Base-by-base conservation (phyloP, 2,797 vertebrate genomes). In the Halcyon leucocephala region DNA sequence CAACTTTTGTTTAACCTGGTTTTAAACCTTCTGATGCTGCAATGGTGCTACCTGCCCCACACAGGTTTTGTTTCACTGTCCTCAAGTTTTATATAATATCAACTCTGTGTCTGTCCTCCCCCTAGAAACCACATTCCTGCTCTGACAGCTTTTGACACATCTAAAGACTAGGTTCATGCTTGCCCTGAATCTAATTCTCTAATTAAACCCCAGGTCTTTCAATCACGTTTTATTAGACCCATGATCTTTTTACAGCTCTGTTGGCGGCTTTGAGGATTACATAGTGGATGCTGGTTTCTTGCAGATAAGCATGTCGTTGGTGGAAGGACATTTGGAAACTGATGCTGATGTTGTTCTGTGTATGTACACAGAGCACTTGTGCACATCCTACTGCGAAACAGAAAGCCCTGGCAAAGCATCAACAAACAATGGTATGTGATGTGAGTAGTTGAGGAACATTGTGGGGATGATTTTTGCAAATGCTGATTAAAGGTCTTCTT, bases 251-350 rank as follows among this genome's bases (percentile, higher is more conserved):
- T 37, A 33, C 1, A 9, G 7, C 42, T 85, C 31, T 64, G 19
- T 52, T 89, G 44, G 20, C 37, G 81, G 21, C 42, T 76, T 82
- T 83, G 65, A 89, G n/a, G 71, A 74, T 84, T 58, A 76, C 62
- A 28, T 22, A 62, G 51, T 14, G 76, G 73, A 3, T 62, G 31
- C 62, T 87, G 49, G 2, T 87, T 89, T 95, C 69, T 95, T 90
- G 48, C 62, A 95, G 87, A 90, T 80, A 93, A 94, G 52, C 72
- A 60, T 90, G 78, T 92, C 6, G 4, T 17, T 79, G 54, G 71
- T 78, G 91, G 86, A 76, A 94, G 77, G 77, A 64, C 77, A 14
- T 91, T 80, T 95, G 92, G 88, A 46, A 95, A 29, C 26, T 1
- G 18, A 22, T 74, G 73, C 60, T 8, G 10, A 88, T 78, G 83